Conservation (phyloP, 2,797 vertebrate species). For the Labeo calbasu region DNA sequence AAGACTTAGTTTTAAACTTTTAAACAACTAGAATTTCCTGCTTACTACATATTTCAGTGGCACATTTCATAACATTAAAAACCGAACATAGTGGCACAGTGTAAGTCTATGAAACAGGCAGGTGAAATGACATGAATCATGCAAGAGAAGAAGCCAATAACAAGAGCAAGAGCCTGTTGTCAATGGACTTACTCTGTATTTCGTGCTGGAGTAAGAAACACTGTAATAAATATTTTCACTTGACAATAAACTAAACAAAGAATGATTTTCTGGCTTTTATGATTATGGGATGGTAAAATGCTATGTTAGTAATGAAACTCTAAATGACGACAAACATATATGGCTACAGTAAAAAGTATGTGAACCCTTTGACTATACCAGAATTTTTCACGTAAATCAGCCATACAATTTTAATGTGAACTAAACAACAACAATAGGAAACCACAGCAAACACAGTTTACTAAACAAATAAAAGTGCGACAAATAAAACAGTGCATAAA, state of each 20-base stretch:
- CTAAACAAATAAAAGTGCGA: not conserved
- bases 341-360: not conserved
- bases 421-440: not conserved
- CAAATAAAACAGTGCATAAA: not conserved
- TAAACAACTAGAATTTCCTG: not conserved
- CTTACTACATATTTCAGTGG: not conserved
- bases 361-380: not conserved
- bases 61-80: constrained; percentile 44
- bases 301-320: constrained; percentile 69
- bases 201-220: constrained; percentile 7
- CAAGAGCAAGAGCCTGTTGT: constrained; percentile 74
- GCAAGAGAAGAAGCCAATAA: constrained; percentile 65
- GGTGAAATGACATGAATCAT: constrained; percentile 62
- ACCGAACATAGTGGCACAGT: constrained; percentile 21
- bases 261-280: constrained; percentile 51
- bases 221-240: constrained; percentile 27
- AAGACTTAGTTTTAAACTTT: not conserved
- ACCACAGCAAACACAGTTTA: not conserved
- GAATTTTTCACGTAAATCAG: not conserved
- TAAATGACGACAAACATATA: constrained; percentile 60
- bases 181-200: constrained; percentile 76
- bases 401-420: not conserved
- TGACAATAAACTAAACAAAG: constrained; percentile 16
- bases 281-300: constrained; percentile 57
- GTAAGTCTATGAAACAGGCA: constrained; percentile 22